Base-by-base conservation (phyloP, 2,113 vertebrate genomes). In the Scomber colias region DNA sequence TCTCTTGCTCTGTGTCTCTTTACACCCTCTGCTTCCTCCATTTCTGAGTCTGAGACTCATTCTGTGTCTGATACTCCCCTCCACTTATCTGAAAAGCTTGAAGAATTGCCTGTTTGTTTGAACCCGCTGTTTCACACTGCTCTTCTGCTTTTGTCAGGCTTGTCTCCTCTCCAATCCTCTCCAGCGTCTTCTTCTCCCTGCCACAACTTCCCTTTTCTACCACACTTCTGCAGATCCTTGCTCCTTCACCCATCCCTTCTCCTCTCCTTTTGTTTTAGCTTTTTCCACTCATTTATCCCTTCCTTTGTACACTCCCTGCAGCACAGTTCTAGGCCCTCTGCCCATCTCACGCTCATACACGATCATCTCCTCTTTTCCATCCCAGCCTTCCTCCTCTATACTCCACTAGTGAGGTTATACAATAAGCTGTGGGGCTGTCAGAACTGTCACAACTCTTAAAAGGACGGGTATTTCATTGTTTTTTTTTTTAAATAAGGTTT, bases 221-320 rank as follows among this genome's bases (percentile, higher is more conserved):
- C 61, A 51, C 65, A 50, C 67, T 82, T 71, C 19, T 4, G 16
- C 65, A 62, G 16, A 9, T 75, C 72, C 55, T 27, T 69, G 35
- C 64, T 84, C 75, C 64, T 55, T 78, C 21, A 54, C 65, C 57
- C 40, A 0, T 65, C 62, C 35, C n/a, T 11, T 50, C 19, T 48
- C 16, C 15, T 66, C 35, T 69, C 15, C 13, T 51, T 56, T 60
- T 60, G 21, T 75, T 16, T 27, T 13, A 16, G 24, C 44, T 3
- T 71, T 73, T 77, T 65, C 64, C 67, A 76, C 71, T 67, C 62
- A 40, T 75, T 73, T 35, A 53, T 81, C 24, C 66, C 21, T 68
- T 56, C 59, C 53, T 48, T 56, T 78, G 48, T 27, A 60, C 60
- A 65, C 50, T 71, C 59, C 21, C 16, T 49, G 19, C 21, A 21